Evolutionary conservation across 1,140 invertebrate species (phyloP), one percentile per base, ranked within the genome.

Genomic region (Drosophila serrata): DNA sequence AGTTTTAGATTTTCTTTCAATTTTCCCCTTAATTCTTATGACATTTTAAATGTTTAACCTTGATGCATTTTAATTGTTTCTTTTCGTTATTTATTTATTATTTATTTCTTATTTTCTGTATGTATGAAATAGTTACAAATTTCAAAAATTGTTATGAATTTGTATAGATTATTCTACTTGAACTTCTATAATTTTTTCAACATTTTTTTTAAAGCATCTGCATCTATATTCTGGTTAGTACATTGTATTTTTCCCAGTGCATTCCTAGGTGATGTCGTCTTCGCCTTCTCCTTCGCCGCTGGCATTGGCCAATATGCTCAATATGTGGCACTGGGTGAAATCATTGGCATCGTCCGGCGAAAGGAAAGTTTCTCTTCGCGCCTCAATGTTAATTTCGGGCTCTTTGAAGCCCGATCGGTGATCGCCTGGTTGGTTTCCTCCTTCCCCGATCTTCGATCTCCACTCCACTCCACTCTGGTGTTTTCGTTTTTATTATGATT

Each of bases 301-400:
- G 64, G 64, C 76, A 85, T 59, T 68, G 86, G 75, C 49, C 46
- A 70, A 87, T 88, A 69, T 87, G 80, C 82, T 33, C 45, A 70
- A 87, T 88, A 75, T 87, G 85, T 87, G 84, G 85, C 85, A 88
- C 73, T 90, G 74, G 85, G 85, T 88, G 85, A 90, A 90, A 90
- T 85, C 85, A 76, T 62, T 62, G 65, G 64, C 79, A 27, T 56
- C 33, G 53, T 46, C 75, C 61, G 57, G 80, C 80, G 84, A 88
- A 88, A 87, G 72, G 72, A 79, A 79, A 87, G 84, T 87, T 87
- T 87, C 85, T 77, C 77, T 88, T 88, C 78, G 78, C 78, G 69
- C 70, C 61, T 67, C 37, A 33, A 65, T 79, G 78, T 79, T 75
- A 79, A 80, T 80, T 79, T 75, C 62, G 76, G 76, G 31, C 70